A percentile compares a stretch with the other conserved stretches of the same genome.
Conservation (phyloP, 2,113 vertebrate species). For the Conger conger region DNA sequence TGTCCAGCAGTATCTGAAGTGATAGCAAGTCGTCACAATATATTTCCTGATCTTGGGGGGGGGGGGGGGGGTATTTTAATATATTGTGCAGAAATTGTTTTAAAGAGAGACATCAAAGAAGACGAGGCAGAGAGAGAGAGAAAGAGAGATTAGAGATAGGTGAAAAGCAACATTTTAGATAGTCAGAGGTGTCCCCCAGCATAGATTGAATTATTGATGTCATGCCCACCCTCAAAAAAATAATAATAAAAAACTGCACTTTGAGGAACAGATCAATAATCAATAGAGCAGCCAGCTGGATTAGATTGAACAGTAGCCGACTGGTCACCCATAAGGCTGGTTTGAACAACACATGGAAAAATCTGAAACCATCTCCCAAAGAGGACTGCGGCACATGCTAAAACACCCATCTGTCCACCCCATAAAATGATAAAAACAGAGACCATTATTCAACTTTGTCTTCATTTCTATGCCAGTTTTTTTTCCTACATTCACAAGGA, state of each 20-base stretch:
- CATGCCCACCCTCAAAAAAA: neutral
- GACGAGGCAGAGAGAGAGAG: neutral
- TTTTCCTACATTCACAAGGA: slow-evolving; percentile 8
- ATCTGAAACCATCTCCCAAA: neutral
- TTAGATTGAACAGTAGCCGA: neutral
- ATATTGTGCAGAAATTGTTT: neutral
- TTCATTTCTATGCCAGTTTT: neutral
- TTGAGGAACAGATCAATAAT: neutral
- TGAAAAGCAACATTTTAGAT: neutral
- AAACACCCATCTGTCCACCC: slow-evolving; percentile 10
- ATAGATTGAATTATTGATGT: neutral
- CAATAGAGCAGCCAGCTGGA: neutral
- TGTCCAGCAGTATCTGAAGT: too few species aligned
- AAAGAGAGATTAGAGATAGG: neutral
- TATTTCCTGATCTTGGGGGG: too few species aligned
- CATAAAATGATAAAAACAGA: slow-evolving; percentile 2
- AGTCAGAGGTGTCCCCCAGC: neutral
- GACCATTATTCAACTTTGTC: neutral
- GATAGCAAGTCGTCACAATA: too few species aligned
- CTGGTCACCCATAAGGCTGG: neutral
- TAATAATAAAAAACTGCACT: neutral
- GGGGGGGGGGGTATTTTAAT: too few species aligned
- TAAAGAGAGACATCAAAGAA: neutral
- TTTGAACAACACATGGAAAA: slow-evolving; percentile 7
- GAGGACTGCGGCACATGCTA: neutral